Evolutionary conservation across 2,797 vertebrate genomes (phyloP).

Genomic region (Geotrypetes seraphini): DNA sequence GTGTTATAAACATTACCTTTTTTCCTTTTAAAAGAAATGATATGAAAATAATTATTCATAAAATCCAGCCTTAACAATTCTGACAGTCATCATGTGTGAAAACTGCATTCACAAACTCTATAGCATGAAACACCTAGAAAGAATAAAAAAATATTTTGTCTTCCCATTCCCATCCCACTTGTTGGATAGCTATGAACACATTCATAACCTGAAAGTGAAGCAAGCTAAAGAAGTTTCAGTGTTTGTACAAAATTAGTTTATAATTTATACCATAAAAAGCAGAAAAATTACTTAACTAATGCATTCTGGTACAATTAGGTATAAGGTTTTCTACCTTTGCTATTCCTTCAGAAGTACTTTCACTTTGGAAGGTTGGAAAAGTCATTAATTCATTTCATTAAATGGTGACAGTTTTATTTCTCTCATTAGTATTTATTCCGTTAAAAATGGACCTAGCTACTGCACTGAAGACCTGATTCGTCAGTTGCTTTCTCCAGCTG

Average conservation of each 20-base stretch:
- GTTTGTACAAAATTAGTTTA: slow-evolving; percentile 54
- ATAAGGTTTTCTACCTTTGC: too few relatives aligned
- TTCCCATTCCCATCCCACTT: slow-evolving; percentile 26
- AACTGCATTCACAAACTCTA: slow-evolving; percentile 66
- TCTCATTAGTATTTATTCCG: too few relatives aligned
- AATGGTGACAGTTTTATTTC: too few relatives aligned
- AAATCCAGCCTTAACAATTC: slow-evolving; percentile 49
- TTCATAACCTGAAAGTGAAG: slow-evolving; percentile 41
- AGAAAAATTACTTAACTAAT: slow-evolving; percentile 35
- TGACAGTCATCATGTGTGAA: slow-evolving; percentile 39
- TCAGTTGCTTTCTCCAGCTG: too few relatives aligned
- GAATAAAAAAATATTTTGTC: slow-evolving; percentile 28
- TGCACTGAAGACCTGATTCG: too few relatives aligned
- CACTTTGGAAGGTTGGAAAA: too few relatives aligned
- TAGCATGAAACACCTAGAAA: slow-evolving; percentile 61
- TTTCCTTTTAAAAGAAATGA: slow-evolving; percentile 36
- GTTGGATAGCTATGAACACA: slow-evolving; percentile 39
- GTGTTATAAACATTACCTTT: slow-evolving; percentile 35
- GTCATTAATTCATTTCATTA: too few relatives aligned
- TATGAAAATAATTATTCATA: slow-evolving; percentile 59
- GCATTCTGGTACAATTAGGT: too few relatives aligned
- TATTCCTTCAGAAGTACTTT: too few relatives aligned
- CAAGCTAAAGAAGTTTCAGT: slow-evolving; percentile 35
- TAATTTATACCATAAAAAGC: slow-evolving; percentile 50
- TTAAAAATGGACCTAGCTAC: too few relatives aligned